A percentile compares a stretch with the other conserved stretches of the same genome.
phyloP scores from a whole-genome alignment of 2,797 vertebrate genomes.

The Diplodus puntazzo region DNA sequence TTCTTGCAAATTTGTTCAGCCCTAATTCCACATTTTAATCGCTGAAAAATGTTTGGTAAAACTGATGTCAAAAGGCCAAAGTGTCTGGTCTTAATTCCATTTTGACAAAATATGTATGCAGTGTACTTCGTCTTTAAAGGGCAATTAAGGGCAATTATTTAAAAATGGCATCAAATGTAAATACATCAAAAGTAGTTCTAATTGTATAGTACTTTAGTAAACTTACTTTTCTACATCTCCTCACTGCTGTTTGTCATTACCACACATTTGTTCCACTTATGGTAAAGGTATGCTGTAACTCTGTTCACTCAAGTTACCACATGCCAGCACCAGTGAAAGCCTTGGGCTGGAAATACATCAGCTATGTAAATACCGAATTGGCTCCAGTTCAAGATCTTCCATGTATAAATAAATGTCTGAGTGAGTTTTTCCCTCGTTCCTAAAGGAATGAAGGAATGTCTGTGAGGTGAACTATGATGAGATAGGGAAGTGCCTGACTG shows the following conservation, averaged over 20 bases:
- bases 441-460: constrained; percentile 26
- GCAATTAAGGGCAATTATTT: too few species aligned
- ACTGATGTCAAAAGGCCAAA: not conserved
- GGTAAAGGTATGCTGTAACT: constrained; percentile 58
- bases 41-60: not conserved
- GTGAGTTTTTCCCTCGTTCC: not conserved
- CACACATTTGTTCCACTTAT: constrained; percentile 41
- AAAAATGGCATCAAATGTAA: not conserved
- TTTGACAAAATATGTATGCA: not conserved
- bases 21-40: not conserved
- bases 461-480: not conserved
- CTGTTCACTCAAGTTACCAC: constrained; percentile 48
- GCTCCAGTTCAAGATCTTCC: not conserved
- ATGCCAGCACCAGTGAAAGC: constrained; percentile 30
- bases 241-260: not conserved
- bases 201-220: not conserved
- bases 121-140: not conserved
- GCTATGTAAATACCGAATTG: constrained; percentile 37
- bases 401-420: constrained; percentile 21
- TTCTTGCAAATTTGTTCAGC: not conserved
- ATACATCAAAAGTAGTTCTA: not conserved
- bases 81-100: not conserved
- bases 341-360: constrained; percentile 22
- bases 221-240: not conserved
- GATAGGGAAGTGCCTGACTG: not conserved